Conservation (phyloP, 1,140 invertebrate genomes). For the Aphaenogaster ashmeadi region DNA sequence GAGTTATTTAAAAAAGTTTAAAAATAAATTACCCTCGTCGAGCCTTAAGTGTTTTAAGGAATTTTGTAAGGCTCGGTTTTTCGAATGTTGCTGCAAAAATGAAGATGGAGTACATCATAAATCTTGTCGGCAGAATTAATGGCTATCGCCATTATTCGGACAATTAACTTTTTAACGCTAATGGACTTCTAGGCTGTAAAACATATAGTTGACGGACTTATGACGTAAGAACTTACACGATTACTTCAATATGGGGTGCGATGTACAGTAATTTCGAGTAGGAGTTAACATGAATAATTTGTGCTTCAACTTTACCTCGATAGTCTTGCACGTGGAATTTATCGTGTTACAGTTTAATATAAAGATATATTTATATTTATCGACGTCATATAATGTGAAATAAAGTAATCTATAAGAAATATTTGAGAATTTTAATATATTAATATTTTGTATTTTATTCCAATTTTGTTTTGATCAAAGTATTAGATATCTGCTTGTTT, state of each 20-base stretch:
- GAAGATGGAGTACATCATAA: neutral
- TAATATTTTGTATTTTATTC: neutral
- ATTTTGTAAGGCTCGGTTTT: neutral
- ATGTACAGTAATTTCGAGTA: conserved; percentile 13
- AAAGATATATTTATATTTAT: neutral
- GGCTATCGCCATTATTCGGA: neutral
- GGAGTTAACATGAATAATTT: conserved; percentile 29
- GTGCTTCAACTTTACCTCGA: neutral
- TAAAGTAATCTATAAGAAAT: neutral
- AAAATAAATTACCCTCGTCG: neutral
- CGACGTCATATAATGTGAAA: neutral
- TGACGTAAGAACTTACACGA: conserved; percentile 32
- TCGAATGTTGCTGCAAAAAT: neutral
- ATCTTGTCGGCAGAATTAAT: conserved; percentile 16
- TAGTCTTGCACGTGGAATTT: neutral
- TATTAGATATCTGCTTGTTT: neutral
- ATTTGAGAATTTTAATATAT: neutral
- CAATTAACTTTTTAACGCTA: conserved; percentile 34
- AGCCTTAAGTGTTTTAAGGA: neutral
- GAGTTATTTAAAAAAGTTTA: neutral
- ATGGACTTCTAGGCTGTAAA: conserved; percentile 37
- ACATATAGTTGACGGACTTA: conserved; percentile 11
- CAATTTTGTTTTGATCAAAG: neutral
- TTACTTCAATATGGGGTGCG: conserved; percentile 23
- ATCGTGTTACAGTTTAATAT: neutral